phyloP scores from a whole-genome alignment of 2,797 vertebrate genomes.

The Urophycis tenuis region DNA sequence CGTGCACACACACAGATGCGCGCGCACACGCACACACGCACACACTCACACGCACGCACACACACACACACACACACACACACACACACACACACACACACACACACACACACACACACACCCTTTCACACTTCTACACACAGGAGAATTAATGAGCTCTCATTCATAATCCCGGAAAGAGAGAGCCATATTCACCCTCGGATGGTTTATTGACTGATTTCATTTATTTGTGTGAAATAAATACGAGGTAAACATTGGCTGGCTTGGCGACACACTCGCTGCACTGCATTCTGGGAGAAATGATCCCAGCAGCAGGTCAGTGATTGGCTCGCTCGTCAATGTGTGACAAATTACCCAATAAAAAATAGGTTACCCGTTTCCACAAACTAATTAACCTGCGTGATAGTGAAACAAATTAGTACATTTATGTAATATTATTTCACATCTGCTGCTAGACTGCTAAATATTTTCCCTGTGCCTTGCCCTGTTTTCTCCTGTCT shows the following conservation, averaged over 20 bases:
- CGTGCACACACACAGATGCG: neutral
- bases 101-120: neutral
- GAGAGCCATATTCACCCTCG: conserved; percentile 94
- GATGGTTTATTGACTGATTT: conserved; percentile 98
- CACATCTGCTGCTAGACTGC: conserved; percentile 82
- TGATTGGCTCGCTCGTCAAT: conserved; percentile 89
- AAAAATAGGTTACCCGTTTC: conserved; percentile 96
- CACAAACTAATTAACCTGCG: conserved; percentile 98
- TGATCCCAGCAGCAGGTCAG: conserved; percentile 88
- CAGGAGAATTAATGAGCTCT: conserved; percentile 70
- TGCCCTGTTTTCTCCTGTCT: neutral
- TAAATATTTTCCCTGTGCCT: conserved; percentile 39
- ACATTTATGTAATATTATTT: conserved; percentile 99
- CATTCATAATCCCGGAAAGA: conserved; percentile 83
- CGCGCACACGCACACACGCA: conserved; percentile 6
- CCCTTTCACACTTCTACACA: conserved; percentile 27
- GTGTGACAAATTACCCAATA: conserved; percentile 99
- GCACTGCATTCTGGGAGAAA: conserved; percentile 81
- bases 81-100: conserved; percentile 12
- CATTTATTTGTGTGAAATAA: conserved; percentile 98
- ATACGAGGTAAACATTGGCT: conserved; percentile 89
- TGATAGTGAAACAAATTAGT: conserved; percentile 98
- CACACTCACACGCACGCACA: neutral
- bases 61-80: conserved; percentile 6
- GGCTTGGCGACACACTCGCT: conserved; percentile 74